A percentile compares a stretch with the other conserved stretches of the same genome.
Conservation (phyloP, 1,140 invertebrate genomes). For the Zaprionus nigranus region DNA sequence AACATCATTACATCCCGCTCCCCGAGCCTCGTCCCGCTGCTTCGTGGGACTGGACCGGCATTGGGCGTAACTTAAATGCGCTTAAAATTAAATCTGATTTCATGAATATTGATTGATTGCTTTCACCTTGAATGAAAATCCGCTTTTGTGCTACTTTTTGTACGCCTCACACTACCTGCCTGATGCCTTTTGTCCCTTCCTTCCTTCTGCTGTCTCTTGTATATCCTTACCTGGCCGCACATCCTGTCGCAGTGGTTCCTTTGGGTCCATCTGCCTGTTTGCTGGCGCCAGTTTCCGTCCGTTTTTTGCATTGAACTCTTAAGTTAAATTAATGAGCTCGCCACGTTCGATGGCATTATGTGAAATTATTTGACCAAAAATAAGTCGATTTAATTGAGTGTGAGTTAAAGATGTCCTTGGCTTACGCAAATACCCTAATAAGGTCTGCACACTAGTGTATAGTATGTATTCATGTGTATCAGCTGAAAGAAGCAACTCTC, state of each 20-base stretch:
- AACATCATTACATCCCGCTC: conserved; percentile 62
- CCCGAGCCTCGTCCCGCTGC: not conserved
- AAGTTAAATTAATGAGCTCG: conserved; percentile 82
- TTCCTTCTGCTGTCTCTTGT: conserved; percentile 13
- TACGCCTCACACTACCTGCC: conserved; percentile 19
- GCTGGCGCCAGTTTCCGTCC: conserved; percentile 40
- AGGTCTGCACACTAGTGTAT: not conserved
- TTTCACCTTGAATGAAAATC: conserved; percentile 83
- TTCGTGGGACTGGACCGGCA: conserved; percentile 2
- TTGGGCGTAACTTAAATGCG: conserved; percentile 74
- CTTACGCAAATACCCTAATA: conserved; percentile 31
- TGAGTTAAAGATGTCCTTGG: conserved; percentile 49
- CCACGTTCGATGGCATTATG: conserved; percentile 62
- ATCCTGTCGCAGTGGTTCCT: conserved; percentile 50
- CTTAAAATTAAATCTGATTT: conserved; percentile 84
- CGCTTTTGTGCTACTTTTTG: conserved; percentile 77
- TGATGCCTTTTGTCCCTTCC: conserved; percentile 1
- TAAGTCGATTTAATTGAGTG: conserved; percentile 80
- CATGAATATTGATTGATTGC: conserved; percentile 83
- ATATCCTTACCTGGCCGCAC: conserved; percentile 64
- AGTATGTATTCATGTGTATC: conserved; percentile 9
- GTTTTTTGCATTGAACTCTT: conserved; percentile 63
- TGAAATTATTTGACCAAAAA: conserved; percentile 82
- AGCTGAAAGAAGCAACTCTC: conserved; percentile 27
- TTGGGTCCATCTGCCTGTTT: conserved; percentile 37